Evolutionary conservation across 2,888 invertebrate genomes (phyloP), one percentile per base, ranked within the genome.

Genomic region (Silvanus unidentatus): DNA sequence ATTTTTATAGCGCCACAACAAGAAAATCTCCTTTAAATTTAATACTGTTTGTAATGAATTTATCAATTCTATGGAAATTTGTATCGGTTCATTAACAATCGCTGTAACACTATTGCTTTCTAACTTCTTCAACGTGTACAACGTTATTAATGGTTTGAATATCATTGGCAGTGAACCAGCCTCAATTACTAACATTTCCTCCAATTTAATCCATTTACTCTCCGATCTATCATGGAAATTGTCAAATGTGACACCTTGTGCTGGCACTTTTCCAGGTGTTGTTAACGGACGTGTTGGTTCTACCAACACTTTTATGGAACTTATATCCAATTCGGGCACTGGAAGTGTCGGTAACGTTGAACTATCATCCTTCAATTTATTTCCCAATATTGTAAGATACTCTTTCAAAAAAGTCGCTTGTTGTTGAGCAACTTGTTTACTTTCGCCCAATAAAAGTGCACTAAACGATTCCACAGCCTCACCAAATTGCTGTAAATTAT

Each of bases 321-420:
- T 79, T 55, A 77, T 79, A 51, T 81, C 76, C 39, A 91, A 74
- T 52, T 85, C 73, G 2, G 93, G 93, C 49, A 93, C 72, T 9
- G 91, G 88, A 54, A 92, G 75, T 45, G 78, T 72, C 9, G 64
- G 64, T 30, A 51, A 64, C 28, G 66, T 64, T 44, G 64, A 66
- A n/a, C 15, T 15, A 8, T 70, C 70, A 1, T 70, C 69, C 44
- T 73, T 73, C 50, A 75, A 45, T 48, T 63, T 64, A 50, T 58
- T 59, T 63, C 86, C 86, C 64, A 88, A 86, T 37, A 87, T 88
- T 57, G 83, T 81, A 64, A 94, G 79, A 74, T 90, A 95, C 73
- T 95, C 95, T 56, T 87, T 79, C 44, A 95, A 76, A 74, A 91
- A 94, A 55, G 85, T 80, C 35, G 81, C 78, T 70, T 91, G 91